A percentile compares a stretch with the other conserved stretches of the same genome.
These are phyloP conservation scores for Clarias fuscus DNA, from an alignment of 2,797 vertebrate species.

Conservation along the genomic window DNA sequence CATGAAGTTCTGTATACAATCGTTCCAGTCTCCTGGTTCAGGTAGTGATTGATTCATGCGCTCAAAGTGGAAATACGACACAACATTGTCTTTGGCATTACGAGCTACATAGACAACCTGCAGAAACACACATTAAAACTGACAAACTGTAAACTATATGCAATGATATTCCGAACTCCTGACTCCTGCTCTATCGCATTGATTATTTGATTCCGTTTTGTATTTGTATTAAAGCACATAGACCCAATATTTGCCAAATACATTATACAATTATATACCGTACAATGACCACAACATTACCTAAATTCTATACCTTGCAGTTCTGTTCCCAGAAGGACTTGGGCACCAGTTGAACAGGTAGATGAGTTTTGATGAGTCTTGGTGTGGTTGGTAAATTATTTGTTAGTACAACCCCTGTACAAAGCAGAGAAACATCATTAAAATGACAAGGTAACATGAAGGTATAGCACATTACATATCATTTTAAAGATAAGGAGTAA, in stretches of 20 bases:
- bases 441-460: no score
- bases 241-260: no score
- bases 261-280: no score
- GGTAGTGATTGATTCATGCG: slow-evolving; percentile 72
- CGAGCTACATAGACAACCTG: slow-evolving; percentile 81
- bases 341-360: slow-evolving; percentile 72
- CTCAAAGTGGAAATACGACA: slow-evolving; percentile 86
- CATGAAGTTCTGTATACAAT: no score
- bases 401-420: slow-evolving; percentile 63
- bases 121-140: background rate
- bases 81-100: slow-evolving; percentile 84
- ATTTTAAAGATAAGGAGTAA: background rate
- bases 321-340: slow-evolving; percentile 73
- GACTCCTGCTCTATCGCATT: no score
- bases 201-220: no score
- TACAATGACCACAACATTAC: background rate
- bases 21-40: no score
- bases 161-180: background rate
- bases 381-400: slow-evolving; percentile 66
- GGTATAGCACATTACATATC: no score
- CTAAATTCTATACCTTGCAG: slow-evolving; percentile 61
- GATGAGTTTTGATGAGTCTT: slow-evolving; percentile 74
- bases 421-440: background rate
- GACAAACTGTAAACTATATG: background rate
- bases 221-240: no score